Evolutionary conservation across 1,140 invertebrate genomes (phyloP), one percentile per base, ranked within the genome.

Genomic region (Aphis gossypii): DNA sequence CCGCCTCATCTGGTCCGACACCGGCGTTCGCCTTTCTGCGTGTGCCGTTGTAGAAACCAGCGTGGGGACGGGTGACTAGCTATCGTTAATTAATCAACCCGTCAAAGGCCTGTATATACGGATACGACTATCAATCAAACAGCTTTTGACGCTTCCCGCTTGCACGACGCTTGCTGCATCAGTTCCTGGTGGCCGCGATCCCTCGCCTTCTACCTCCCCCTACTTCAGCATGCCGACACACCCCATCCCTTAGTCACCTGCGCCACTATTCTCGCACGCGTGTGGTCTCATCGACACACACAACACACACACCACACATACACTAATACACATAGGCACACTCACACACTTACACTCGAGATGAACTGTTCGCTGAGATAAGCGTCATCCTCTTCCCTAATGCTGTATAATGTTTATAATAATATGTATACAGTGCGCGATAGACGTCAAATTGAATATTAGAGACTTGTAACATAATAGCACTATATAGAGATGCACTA

Each of bases 31-130:
- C 56, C 41, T 68, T 44, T 60, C 30, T n/a, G 41, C 30, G n/a
- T 8, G 44, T 44, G 60, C 76, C 41, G 1, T 5, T 3, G 25
- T 76, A 90, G 21, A 90, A 41, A 41, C 8, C 35, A 30, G 30
- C 60, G 60, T 76, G 41, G 38, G 21, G 83, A 84, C 46, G 30
- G 44, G 21, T 56, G 18, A 54, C 92, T 86, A 54, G 84, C 92
- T 86, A 54, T 93, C 92, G 92, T 93, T 86, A 93, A 93, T 93
- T 93, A 93, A 93, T 93, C 92, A 93, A 93, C 92, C 68, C 82
- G 92, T 84, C 92, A 93, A 93, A 93, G 68, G 82, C 46, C n/a
- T 76, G 92, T 54, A 86, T 76, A 76, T 76, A 76, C 60, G 60
- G 92, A 93, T 93, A 93, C 51, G 46, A 86, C 92, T 35, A 93